Base-by-base conservation (phyloP, 2,888 invertebrate genomes). In the Marasmarcha lunaedactyla region DNA sequence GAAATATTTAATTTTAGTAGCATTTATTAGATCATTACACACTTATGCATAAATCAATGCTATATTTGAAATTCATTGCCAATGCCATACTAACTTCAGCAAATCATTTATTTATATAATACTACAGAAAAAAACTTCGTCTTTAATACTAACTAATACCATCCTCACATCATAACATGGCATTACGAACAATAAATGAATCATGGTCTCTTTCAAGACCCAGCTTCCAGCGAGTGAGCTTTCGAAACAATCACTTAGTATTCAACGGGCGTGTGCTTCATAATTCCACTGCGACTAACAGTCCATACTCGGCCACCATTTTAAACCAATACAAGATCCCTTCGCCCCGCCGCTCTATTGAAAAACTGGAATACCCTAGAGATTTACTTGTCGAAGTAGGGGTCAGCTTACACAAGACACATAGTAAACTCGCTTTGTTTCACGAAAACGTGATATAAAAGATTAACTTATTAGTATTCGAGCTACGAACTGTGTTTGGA, bases 381-480 rank as follows among this genome's bases (percentile, higher is more conserved):
- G 45, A 42, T 39, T 43, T 46, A 43, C 49, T 47, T 45, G 46
- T 48, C 48, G 51, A 51, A 51, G 46, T 49, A 44, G 44, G 45
- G 77, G 42, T 64, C 77, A 53, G 46, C 50, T 48, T 59, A 30
- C 10, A 11, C 30, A n/a, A 30, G 51, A 37, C 43, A 45, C 68
- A 69, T 41, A 61, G 52, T 55, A 70, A 68, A 71, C 62, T 62
- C 66, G 73, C 72, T 78, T 79, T 79, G 81, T 81, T 79, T 78
- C 70, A 74, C 67, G 68, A 74, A 70, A 74, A 73, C 69, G 71
- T 69, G 74, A 78, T 79, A 73, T 77, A 78, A 79, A 78, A 81
- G 79, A 78, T 81, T 76, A 79, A 72, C 73, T 76, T 74, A 78
- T 83, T 83, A 81, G 78, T 81, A 83, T 83, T 78, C 81, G 56